Conservation (phyloP, 2,888 invertebrate species). For the Thecophora atra region DNA sequence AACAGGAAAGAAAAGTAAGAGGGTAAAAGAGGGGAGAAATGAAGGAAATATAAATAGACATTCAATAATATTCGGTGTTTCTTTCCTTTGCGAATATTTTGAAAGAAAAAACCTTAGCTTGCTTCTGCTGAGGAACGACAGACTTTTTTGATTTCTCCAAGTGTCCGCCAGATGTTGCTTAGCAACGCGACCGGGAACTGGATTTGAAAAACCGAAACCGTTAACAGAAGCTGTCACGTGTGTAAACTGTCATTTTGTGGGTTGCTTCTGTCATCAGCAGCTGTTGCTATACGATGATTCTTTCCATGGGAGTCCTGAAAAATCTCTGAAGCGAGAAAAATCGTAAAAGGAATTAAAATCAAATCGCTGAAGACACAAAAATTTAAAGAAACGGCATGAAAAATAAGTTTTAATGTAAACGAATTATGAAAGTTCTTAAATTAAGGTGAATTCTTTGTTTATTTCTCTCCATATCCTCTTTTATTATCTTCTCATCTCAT, state of each 20-base stretch:
- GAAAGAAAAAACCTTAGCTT: no score
- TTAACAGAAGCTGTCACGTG: constrained; percentile 29
- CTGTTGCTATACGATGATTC: constrained; percentile 6
- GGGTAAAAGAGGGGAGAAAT: background rate
- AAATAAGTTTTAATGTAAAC: no score
- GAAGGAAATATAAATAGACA: background rate
- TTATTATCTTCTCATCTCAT: background rate
- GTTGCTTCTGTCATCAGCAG: constrained; percentile 31
- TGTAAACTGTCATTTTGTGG: constrained; percentile 18
- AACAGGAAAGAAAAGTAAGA: background rate
- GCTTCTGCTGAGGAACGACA: background rate
- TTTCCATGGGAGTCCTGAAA: background rate
- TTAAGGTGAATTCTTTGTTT: no score
- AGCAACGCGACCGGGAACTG: background rate
- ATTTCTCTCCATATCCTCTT: background rate
- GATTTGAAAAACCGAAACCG: constrained; percentile 20
- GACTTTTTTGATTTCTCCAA: background rate
- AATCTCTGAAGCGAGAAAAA: background rate
- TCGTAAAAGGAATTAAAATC: no score
- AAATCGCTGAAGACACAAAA: no score
- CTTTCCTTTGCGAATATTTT: background rate
- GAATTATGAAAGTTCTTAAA: no score
- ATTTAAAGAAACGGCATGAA: no score
- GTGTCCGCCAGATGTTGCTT: constrained; percentile 25
- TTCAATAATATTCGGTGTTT: background rate